phyloP scores from a whole-genome alignment of 2,113 vertebrate species.

The Eubucco bourcierii region DNA sequence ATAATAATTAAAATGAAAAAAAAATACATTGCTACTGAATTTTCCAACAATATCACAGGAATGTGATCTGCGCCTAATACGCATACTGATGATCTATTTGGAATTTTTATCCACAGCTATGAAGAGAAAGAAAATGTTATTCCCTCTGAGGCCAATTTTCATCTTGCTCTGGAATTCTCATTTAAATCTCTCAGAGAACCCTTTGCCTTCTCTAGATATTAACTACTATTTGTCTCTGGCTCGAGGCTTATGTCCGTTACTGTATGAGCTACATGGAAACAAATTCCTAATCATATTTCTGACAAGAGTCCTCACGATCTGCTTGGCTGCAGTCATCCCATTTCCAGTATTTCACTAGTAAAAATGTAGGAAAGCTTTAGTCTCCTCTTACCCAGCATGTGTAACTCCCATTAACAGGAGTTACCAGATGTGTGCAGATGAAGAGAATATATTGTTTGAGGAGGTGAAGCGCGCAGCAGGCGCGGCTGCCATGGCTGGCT shows the following conservation, averaged over 20 bases:
- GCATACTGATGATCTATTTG: slow-evolving; percentile 62
- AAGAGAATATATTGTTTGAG: neutral
- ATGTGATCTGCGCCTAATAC: slow-evolving; percentile 59
- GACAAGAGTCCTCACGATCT: slow-evolving; percentile 59
- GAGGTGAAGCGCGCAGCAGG: neutral
- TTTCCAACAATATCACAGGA: slow-evolving; percentile 68
- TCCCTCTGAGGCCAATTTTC: slow-evolving; percentile 63
- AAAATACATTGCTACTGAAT: slow-evolving; percentile 66
- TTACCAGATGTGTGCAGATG: neutral
- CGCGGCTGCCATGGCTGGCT: neutral
- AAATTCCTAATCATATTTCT: slow-evolving; percentile 56
- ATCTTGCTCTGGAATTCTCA: slow-evolving; percentile 70
- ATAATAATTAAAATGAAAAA: neutral
- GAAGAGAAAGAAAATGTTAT: slow-evolving; percentile 55
- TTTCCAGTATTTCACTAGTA: slow-evolving; percentile 52
- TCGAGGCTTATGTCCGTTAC: slow-evolving; percentile 40
- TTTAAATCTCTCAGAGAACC: slow-evolving; percentile 53
- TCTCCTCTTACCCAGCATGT: slow-evolving; percentile 17
- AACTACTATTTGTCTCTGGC: slow-evolving; percentile 28
- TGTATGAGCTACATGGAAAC: slow-evolving; percentile 46
- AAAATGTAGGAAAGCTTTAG: slow-evolving; percentile 41
- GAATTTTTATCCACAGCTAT: slow-evolving; percentile 62
- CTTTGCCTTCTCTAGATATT: slow-evolving; percentile 56
- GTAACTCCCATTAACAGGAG: neutral
- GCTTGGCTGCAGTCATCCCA: slow-evolving; percentile 21